phyloP scores from a whole-genome alignment of 2,797 vertebrate genomes.

The Poeciliopsis gracilis region DNA sequence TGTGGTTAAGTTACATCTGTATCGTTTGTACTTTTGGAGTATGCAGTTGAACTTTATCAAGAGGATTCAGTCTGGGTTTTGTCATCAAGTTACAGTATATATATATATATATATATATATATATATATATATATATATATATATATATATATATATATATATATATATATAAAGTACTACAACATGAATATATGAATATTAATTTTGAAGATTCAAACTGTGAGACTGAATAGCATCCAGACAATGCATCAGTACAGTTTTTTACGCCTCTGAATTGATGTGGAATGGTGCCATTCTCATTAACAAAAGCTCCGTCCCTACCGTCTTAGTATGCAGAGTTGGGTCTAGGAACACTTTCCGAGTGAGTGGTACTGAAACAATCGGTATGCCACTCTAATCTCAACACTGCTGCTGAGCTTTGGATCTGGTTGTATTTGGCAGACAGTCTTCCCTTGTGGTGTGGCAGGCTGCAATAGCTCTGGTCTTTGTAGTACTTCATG shows the following conservation, averaged over 20 bases:
- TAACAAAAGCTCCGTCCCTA: conserved; percentile 46
- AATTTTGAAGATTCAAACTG: conserved; percentile 8
- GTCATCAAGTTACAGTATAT: too few species aligned
- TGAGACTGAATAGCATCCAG: conserved; percentile 19
- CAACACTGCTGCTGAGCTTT: conserved; percentile 62
- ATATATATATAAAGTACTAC: too few species aligned
- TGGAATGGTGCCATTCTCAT: conserved; percentile 57
- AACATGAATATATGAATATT: background rate
- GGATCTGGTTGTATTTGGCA: conserved; percentile 61
- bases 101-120: too few species aligned
- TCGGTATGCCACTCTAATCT: conserved; percentile 67
- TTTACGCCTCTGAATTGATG: conserved; percentile 43
- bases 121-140: too few species aligned
- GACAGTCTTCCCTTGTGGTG: conserved; percentile 58
- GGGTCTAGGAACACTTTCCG: conserved; percentile 57
- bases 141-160: too few species aligned
- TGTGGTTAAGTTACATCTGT: too few species aligned
- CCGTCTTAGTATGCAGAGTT: conserved; percentile 58
- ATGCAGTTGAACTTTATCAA: too few species aligned
- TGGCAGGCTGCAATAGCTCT: conserved; percentile 55
- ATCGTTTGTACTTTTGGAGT: too few species aligned
- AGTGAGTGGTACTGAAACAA: conserved; percentile 65
- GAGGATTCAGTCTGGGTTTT: too few species aligned
- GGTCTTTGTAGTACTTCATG: conserved; percentile 59
- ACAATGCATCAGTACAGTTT: conserved; percentile 12